These are phyloP conservation scores for Acyrthosiphon pisum DNA, from an alignment of 1,140 invertebrate species.

Conservation along the genomic window DNA sequence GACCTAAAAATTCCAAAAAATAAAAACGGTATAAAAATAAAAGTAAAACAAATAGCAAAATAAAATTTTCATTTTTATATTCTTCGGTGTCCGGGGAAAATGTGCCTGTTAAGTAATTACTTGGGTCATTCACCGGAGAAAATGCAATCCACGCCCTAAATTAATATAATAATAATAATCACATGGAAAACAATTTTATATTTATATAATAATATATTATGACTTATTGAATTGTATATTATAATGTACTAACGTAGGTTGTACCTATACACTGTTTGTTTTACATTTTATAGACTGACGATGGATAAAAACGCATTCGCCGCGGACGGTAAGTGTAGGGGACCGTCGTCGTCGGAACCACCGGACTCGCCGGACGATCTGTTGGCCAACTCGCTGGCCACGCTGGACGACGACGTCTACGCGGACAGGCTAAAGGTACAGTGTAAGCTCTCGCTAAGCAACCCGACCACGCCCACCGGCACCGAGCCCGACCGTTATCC, in stretches of 20 bases:
- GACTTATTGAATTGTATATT: no score
- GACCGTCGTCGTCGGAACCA: not conserved
- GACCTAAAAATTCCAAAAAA: no score
- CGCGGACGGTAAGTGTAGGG: slow-evolving; percentile 67
- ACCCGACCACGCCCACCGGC: slow-evolving; percentile 58
- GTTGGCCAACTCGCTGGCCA: slow-evolving; percentile 70
- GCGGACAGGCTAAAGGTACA: slow-evolving; percentile 62
- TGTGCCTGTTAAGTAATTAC: no score
- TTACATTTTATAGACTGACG: slow-evolving; percentile 68
- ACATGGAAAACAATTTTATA: not conserved
- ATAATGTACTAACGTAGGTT: no score
- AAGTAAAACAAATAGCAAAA: no score
- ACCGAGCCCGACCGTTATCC: slow-evolving; percentile 41
- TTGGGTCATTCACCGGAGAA: no score
- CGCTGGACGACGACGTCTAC: slow-evolving; percentile 67
- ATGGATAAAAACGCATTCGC: slow-evolving; percentile 71
- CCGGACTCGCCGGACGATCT: slow-evolving; percentile 64
- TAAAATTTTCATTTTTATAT: no score
- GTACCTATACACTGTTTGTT: slow-evolving; percentile 60
- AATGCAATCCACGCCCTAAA: no score
- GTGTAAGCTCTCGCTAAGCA: slow-evolving; percentile 58
- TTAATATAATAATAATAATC: not conserved
- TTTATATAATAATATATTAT: no score
- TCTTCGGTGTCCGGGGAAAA: no score
- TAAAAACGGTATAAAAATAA: no score